phyloP scores from a whole-genome alignment of 35 echinoderm and acorn worm species.

The Ptychodera flava region DNA sequence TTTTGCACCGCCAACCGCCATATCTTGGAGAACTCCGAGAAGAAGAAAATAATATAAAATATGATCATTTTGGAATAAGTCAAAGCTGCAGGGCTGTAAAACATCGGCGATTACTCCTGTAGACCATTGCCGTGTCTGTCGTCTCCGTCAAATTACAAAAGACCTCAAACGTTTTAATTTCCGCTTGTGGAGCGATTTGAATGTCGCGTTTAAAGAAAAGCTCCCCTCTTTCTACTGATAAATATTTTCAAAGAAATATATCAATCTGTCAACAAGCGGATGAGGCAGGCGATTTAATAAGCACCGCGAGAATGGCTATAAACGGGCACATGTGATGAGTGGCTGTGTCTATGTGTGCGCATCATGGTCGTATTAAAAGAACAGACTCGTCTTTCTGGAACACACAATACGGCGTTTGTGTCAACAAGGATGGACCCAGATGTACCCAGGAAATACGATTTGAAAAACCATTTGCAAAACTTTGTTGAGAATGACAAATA shows the following conservation, averaged over 20 bases:
- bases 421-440: neutral
- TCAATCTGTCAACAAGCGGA: neutral
- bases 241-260: slow-evolving; percentile 2
- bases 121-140: neutral
- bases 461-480: neutral
- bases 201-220: neutral
- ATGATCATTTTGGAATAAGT: no score
- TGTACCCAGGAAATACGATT: neutral
- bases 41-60: no score
- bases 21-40: no score
- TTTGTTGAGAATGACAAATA: neutral
- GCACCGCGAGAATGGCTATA: neutral
- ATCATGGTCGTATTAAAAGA: neutral
- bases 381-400: neutral
- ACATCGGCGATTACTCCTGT: neutral
- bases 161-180: neutral
- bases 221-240: neutral
- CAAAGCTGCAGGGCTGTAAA: neutral
- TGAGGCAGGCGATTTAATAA: neutral
- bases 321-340: neutral
- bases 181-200: neutral
- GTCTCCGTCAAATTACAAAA: neutral
- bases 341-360: neutral
- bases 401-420: neutral
- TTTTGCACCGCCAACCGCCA: no score